phyloP scores from a whole-genome alignment of 2,888 invertebrate species.

The Invenusta paracnida region DNA sequence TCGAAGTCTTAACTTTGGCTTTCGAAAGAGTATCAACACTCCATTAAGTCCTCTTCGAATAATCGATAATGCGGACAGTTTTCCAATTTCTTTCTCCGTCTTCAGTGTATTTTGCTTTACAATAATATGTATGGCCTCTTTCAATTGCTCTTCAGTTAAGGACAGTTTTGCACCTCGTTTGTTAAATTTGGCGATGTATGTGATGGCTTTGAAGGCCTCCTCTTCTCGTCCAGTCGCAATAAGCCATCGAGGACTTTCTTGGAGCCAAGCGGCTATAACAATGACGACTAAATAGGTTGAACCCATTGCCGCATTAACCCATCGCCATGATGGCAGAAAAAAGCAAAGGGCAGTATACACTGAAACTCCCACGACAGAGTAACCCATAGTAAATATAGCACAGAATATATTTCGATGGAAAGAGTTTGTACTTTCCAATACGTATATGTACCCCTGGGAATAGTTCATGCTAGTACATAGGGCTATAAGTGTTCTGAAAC shows the following conservation, averaged over 20 bases:
- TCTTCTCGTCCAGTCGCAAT: not conserved
- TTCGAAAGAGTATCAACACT: not conserved
- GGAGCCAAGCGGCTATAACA: not conserved
- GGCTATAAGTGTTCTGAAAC: too few relatives aligned
- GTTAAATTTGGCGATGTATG: not conserved
- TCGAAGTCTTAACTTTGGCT: not conserved
- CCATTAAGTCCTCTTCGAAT: not conserved
- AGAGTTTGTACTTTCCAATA: not conserved
- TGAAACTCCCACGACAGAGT: not conserved
- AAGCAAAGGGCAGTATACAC: not conserved
- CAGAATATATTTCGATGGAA: not conserved
- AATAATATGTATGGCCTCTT: not conserved
- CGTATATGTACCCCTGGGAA: not conserved
- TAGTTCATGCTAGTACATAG: not conserved
- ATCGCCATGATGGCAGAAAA: constrained; percentile 1
- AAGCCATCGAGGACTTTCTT: constrained; percentile 2
- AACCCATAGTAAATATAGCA: not conserved
- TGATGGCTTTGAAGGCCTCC: not conserved
- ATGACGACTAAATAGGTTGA: not conserved
- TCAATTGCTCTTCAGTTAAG: not conserved
- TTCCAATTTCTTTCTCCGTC: not conserved
- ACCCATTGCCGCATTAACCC: not conserved
- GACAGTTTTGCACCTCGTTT: too few relatives aligned
- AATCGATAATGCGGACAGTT: too few relatives aligned
- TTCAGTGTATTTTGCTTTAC: not conserved